These are phyloP conservation scores for Leucania comma DNA, from an alignment of 2,888 invertebrate genomes.

Conservation along the genomic window DNA sequence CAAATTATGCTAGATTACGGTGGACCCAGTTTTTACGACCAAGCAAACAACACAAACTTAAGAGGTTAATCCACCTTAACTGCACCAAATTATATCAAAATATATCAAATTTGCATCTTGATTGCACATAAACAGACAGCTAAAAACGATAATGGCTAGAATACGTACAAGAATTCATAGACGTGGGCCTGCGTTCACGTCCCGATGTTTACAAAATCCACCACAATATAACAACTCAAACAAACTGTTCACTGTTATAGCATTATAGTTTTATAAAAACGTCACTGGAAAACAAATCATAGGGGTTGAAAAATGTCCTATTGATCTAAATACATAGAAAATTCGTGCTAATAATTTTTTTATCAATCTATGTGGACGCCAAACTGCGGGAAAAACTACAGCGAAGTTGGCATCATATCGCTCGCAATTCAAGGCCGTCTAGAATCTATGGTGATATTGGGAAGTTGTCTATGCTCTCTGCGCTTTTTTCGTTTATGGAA, in stretches of 20 bases:
- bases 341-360: slow-evolving; percentile 80
- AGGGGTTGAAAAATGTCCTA: slow-evolving; percentile 73
- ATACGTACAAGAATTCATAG: slow-evolving; percentile 90
- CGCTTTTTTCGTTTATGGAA: slow-evolving; percentile 43
- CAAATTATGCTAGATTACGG: slow-evolving; percentile 70
- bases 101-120: slow-evolving; percentile 63
- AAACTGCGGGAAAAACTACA: slow-evolving; percentile 90
- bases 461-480: slow-evolving; percentile 70
- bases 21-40: slow-evolving; percentile 73
- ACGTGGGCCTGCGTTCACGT: slow-evolving; percentile 88
- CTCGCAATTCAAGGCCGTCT: slow-evolving; percentile 81
- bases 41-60: slow-evolving; percentile 76
- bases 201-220: slow-evolving; percentile 89
- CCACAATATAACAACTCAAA: slow-evolving; percentile 79
- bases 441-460: slow-evolving; percentile 71
- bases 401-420: slow-evolving; percentile 82
- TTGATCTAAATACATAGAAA: slow-evolving; percentile 87
- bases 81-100: slow-evolving; percentile 65
- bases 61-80: slow-evolving; percentile 77
- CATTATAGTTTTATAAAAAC: slow-evolving; percentile 81
- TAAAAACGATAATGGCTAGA: slow-evolving; percentile 80
- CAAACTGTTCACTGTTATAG: slow-evolving; percentile 81
- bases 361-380: slow-evolving; percentile 88
- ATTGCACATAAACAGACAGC: slow-evolving; percentile 70
- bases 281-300: slow-evolving; percentile 79